Conservation (phyloP, 1,140 invertebrate species). For the Atta texana region DNA sequence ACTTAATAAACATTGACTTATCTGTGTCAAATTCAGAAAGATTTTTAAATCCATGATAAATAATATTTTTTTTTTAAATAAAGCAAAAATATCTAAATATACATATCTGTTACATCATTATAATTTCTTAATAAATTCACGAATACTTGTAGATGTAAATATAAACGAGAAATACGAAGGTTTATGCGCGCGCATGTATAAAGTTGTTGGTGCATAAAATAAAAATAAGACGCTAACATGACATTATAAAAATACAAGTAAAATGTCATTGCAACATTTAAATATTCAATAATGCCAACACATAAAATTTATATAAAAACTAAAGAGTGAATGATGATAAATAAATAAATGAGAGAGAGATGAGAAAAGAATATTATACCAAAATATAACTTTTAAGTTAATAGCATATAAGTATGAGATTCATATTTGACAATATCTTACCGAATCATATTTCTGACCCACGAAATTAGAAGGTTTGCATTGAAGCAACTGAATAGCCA, state of each 20-base stretch:
- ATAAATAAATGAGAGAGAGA: not conserved
- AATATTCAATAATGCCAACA: not conserved
- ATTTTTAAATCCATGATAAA: not conserved
- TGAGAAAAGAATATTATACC: not conserved
- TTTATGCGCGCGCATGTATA: not conserved
- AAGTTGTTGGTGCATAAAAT: slow-evolving; percentile 13
- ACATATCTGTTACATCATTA: not conserved
- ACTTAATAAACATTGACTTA: not conserved
- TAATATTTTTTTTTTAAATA: not conserved
- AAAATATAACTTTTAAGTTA: slow-evolving; percentile 1
- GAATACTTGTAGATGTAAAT: not conserved
- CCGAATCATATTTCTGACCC: slow-evolving; percentile 95
- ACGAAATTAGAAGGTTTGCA: slow-evolving; percentile 98
- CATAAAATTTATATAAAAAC: slow-evolving; percentile 35
- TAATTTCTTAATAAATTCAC: not conserved
- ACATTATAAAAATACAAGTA: slow-evolving; percentile 21
- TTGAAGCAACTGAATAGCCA: slow-evolving; percentile 97
- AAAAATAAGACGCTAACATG: not conserved
- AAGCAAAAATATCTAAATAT: not conserved
- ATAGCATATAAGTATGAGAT: not conserved
- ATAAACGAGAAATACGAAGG: not conserved
- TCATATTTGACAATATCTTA: slow-evolving; percentile 87
- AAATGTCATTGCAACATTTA: slow-evolving; percentile 41
- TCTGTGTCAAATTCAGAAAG: not conserved
- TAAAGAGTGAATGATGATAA: slow-evolving; percentile 7